Base-by-base conservation (phyloP, 1,140 invertebrate species). In the Ectropis grisescens region DNA sequence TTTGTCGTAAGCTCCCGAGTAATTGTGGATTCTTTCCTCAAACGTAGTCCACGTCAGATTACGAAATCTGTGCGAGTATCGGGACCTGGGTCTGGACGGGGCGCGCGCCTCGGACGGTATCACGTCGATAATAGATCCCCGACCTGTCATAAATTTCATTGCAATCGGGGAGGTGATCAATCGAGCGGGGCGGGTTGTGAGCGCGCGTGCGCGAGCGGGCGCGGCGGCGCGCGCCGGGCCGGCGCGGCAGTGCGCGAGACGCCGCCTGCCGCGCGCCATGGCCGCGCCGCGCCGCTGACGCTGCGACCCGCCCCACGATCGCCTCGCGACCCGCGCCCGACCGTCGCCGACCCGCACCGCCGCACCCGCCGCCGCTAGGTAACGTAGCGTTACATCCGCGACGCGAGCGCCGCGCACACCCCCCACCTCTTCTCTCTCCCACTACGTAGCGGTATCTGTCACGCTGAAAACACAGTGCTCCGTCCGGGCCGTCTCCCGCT, bases 91-190 rank as follows among this genome's bases (percentile, higher is more conserved):
- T 19, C 16, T 19, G 16, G 16, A 19, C 3, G 16, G 8, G 16
- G 16, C 16, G 8, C 16, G n/a, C n/a, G n/a, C n/a, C n/a, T n/a
- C n/a, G 16, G 16, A 8, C 16, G 38, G 43, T 56, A 57, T 62
- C 45, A 47, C 41, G 49, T 70, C 65, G 70, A 72, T 72, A 69
- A 64, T 60, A 65, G 62, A 67, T 68, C 60, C 55, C 56, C 59
- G 67, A 61, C 37, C 58, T 68, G 62, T 74, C 66, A 70, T 78
- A 75, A 74, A 75, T 78, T 78, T 72, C 65, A 67, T 75, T 60
- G 66, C 59, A 72, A 74, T 71, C 67, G 62, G 54, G 61, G 60
- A 62, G 64, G 58, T 74, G 72, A 78, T 74, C 69, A 74, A 74
- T 74, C 58, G 46, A 23, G 45, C 39, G 48, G 46, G 34, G 13